Evolutionary conservation across 2,888 invertebrate genomes (phyloP), one percentile per base, ranked within the genome.

Genomic region (Mermis nigrescens): DNA sequence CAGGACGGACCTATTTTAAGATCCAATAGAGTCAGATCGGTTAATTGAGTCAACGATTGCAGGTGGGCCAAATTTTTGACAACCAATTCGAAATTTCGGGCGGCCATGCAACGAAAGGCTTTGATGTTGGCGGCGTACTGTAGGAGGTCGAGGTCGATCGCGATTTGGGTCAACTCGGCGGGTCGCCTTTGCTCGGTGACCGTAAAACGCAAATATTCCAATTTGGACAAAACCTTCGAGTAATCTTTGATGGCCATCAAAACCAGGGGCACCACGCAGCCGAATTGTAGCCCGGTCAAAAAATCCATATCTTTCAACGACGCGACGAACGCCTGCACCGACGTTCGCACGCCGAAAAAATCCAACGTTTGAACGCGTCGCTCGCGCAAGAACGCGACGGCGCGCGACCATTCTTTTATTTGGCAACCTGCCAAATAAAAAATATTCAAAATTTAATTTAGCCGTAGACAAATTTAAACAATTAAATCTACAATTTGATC

Each of bases 281-380:
- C 48, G 48, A 48, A 48, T n/a, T 48, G 12, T 7, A 48, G 24
- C 7, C 48, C 48, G 12, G 12, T 48, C 19, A 48, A 12, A 24
- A n/a, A 48, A 24, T 48, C 48, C 48, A 48, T 48, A n/a, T 48
- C 48, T 48, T 48, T 24, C 48, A 48, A 24, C 12, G 48, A 12
- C 4, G 12, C 24, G 48, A 24, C 24, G 48, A 48, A 48, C 19
- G 48, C 12, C 12, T 48, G 12, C 19, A 48, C 48, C 4, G 48
- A n/a, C 12, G 48, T 48, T 12, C 48, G 48, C 4, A 48, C 48
- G 48, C 48, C 48, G 48, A n/a, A 48, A 24, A 48, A 48, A 48
- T 48, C 48, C 48, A 48, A 24, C 12, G 48, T 48, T 12, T 48
- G 19, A 12, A 48, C 48, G 12, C 24, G 12, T n/a, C 24, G 24